phyloP scores from a whole-genome alignment of 2,888 invertebrate species.

The Lapara coniferarum region DNA sequence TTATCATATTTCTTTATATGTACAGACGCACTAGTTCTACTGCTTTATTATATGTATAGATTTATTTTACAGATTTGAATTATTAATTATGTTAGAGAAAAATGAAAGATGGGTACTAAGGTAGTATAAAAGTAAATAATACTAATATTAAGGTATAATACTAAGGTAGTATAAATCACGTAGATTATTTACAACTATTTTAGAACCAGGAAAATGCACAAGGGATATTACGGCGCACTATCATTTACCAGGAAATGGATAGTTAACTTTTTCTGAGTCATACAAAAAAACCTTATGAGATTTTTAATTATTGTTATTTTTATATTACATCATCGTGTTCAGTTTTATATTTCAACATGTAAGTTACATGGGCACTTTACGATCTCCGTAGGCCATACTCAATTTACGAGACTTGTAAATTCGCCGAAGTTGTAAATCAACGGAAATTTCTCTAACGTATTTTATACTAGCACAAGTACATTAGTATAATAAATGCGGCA shows the following conservation, averaged over 20 bases:
- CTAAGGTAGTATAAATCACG: not conserved
- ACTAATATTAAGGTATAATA: not conserved
- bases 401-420: slow-evolving; percentile 9
- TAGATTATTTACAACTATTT: not conserved
- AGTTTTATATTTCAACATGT: not conserved
- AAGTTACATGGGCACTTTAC: slow-evolving; percentile 7
- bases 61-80: no score
- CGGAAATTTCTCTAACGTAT: not conserved
- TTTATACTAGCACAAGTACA: slow-evolving; percentile 10
- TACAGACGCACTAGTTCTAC: no score
- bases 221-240: no score
- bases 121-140: no score
- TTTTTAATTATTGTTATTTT: not conserved
- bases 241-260: no score
- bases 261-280: no score
- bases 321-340: not conserved
- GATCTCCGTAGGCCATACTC: not conserved
- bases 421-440: slow-evolving; percentile 6
- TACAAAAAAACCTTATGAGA: not conserved
- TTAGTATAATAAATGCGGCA: slow-evolving; percentile 13
- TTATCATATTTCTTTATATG: no score
- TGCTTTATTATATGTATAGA: no score
- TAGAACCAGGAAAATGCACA: not conserved
- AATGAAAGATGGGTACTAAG: no score
- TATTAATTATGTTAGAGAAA: no score